Evolutionary conservation across 2,797 vertebrate genomes (phyloP), one percentile per base, ranked within the genome.

Genomic region (Petrocephalus sullivani): DNA sequence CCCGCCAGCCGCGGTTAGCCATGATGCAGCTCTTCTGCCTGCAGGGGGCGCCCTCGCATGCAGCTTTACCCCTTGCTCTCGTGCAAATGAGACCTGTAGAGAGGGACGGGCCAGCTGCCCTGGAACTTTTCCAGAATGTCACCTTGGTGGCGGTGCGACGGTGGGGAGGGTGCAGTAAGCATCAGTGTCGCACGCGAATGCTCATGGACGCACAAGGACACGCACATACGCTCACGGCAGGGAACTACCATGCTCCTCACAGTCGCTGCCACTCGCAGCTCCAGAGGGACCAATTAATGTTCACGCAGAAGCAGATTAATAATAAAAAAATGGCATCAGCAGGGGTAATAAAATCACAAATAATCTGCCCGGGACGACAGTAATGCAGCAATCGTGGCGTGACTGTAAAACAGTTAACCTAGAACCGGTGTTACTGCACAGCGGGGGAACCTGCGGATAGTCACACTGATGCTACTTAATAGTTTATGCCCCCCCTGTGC

Each of bases 61-160:
- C 64, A 33, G 46, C 49, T 12, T 95, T 97, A 99, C 97, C 97
- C 92, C 94, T 90, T 95, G 93, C 92, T 93, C 94, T 91, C 97
- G 94, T 91, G 94, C 94, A 91, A 93, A 91, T 91, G 95, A 91
- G 49, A 56, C 92, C 92, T 96, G 94, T 86, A 92, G 93, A 93
- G 92, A 91, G 93, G 94, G 93, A 89, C 4, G 95, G 94, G 78
- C 91, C 61, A 92, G 94, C 89, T 90, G 95, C 94, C 88, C 94
- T 96, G 90, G 87, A 94, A 87, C 92, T 91, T 89, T 92, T 95
- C 91, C 92, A 94, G 93, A 94, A 84, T 21, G 88, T 92, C 84
- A 95, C 91, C 88, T 96, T 95, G 81, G 90, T 95, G 86, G 93
- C 95, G 10, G 90, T 89, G 94, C 89, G 94, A 94, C 88, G 92